A percentile compares a stretch with the other conserved stretches of the same genome.
These are phyloP conservation scores for Plestiodon gilberti DNA, from an alignment of 2,113 vertebrate genomes.

Conservation along the genomic window DNA sequence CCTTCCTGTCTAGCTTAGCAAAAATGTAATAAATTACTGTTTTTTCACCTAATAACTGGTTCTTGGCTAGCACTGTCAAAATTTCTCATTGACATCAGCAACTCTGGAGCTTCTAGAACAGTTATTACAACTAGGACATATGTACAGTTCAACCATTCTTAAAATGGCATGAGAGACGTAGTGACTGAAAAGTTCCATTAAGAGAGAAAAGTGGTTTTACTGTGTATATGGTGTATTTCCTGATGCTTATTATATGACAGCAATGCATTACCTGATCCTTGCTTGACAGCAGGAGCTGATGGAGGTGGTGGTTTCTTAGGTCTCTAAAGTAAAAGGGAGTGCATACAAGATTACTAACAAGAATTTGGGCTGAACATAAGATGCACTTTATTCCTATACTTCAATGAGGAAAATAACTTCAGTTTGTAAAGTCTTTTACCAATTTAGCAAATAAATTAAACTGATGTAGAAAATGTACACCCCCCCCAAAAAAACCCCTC, in stretches of 20 bases:
- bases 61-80: neutral
- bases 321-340: constrained; percentile 83
- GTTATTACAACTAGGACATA: neutral
- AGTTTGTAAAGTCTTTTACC: neutral
- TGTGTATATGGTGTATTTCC: constrained; percentile 21
- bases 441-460: neutral
- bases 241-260: neutral
- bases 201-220: constrained; percentile 6
- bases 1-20: neutral
- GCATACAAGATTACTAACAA: constrained; percentile 58
- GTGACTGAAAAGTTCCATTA: constrained; percentile 7
- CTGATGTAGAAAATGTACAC: constrained; percentile 37
- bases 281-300: constrained; percentile 87
- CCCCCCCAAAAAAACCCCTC: neutral
- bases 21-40: neutral
- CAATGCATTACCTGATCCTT: constrained; percentile 85
- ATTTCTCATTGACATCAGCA: neutral
- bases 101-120: neutral
- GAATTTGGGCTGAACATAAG: neutral
- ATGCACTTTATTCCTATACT: neutral
- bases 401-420: neutral
- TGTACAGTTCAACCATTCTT: neutral
- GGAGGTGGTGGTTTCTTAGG: constrained; percentile 98
- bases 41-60: neutral
- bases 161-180: constrained; percentile 14